A percentile compares a stretch with the other conserved stretches of the same genome.
These are phyloP conservation scores for Acyrthosiphon pisum DNA, from an alignment of 1,140 invertebrate genomes.

Conservation along the genomic window DNA sequence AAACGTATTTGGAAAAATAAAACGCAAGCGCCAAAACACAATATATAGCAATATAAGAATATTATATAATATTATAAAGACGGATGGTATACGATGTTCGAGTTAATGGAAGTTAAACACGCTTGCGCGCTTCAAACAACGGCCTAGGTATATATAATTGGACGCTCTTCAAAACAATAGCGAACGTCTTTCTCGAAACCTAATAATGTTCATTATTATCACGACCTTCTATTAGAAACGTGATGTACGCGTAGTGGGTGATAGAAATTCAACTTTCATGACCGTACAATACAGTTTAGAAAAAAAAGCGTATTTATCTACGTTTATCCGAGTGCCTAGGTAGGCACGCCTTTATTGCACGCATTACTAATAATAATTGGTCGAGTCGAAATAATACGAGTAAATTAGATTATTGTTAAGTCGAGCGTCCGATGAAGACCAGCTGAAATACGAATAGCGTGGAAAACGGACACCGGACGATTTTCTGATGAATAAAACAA, in stretches of 20 bases:
- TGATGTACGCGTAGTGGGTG: neutral
- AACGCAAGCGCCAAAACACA: neutral
- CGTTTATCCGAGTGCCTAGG: no score
- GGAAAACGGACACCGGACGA: neutral
- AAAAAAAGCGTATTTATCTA: neutral
- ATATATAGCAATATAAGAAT: neutral
- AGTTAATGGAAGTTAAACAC: slow-evolving; percentile 4
- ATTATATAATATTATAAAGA: neutral
- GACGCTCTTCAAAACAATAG: neutral
- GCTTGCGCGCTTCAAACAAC: neutral
- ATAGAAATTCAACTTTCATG: neutral
- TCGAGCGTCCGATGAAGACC: no score
- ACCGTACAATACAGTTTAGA: neutral
- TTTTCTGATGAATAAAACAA: neutral
- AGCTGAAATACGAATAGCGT: neutral
- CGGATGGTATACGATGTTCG: neutral
- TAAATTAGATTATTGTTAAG: no score
- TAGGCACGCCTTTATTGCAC: no score
- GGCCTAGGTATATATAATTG: neutral
- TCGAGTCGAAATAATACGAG: no score
- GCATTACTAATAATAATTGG: no score
- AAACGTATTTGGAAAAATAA: neutral
- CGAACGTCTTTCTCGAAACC: neutral
- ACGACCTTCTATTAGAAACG: neutral
- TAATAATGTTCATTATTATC: slow-evolving; percentile 11